Conservation (phyloP, 2,888 invertebrate species). For the Tetranychus truncatus region DNA sequence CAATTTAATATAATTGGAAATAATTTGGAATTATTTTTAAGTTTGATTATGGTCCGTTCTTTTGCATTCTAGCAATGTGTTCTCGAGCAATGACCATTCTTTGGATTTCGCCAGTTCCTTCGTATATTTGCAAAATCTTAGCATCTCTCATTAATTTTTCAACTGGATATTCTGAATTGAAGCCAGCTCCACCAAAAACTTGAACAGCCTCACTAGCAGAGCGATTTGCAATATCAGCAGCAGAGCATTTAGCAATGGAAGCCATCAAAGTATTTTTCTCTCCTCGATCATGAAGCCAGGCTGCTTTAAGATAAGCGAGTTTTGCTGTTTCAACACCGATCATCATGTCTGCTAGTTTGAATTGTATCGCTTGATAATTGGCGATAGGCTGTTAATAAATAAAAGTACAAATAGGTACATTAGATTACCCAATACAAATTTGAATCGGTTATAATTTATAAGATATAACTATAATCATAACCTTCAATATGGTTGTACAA, state of each 20-base stretch:
- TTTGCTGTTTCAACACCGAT: slow-evolving; percentile 70
- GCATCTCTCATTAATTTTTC: slow-evolving; percentile 98
- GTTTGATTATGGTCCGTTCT: neutral
- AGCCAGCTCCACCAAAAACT: slow-evolving; percentile 86
- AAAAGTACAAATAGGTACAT: neutral
- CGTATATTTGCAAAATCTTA: slow-evolving; percentile 86
- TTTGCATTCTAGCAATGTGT: slow-evolving; percentile 17
- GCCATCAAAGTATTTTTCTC: slow-evolving; percentile 62
- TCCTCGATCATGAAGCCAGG: slow-evolving; percentile 76
- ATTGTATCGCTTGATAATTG: slow-evolving; percentile 60
- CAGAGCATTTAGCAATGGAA: slow-evolving; percentile 83
- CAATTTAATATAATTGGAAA: too few species aligned
- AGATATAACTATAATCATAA: too few species aligned
- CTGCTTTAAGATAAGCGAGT: slow-evolving; percentile 63
- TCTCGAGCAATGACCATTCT: slow-evolving; percentile 64
- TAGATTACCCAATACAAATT: too few species aligned
- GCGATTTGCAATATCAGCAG: slow-evolving; percentile 81
- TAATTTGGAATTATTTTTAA: too few species aligned
- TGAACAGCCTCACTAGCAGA: slow-evolving; percentile 80
- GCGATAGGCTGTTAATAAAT: slow-evolving; percentile 29
- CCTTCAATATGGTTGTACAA: too few species aligned
- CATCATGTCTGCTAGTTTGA: slow-evolving; percentile 89
- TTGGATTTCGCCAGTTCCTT: slow-evolving; percentile 94
- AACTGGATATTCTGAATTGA: slow-evolving; percentile 89
- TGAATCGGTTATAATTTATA: too few species aligned